These are phyloP conservation scores for Pedetes capensis DNA, from an alignment of 2,113 vertebrate species.

Conservation along the genomic window DNA sequence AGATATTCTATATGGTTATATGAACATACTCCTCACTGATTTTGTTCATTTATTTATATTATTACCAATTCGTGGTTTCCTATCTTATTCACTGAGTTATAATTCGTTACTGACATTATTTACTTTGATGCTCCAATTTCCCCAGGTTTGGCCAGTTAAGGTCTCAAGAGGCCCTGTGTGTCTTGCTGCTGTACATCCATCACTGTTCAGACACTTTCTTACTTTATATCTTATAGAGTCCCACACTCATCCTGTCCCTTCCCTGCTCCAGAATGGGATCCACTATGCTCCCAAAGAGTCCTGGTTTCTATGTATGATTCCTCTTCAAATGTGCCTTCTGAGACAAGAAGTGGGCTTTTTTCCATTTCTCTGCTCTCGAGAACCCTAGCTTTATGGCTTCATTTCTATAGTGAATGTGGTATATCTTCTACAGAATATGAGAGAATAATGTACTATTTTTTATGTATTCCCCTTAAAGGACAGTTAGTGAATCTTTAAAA, in stretches of 20 bases:
- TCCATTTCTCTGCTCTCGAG: neutral
- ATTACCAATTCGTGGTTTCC: neutral
- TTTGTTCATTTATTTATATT: neutral
- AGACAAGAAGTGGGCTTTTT: neutral
- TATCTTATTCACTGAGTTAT: neutral
- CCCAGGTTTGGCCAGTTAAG: neutral
- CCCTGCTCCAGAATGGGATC: neutral
- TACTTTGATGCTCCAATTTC: neutral
- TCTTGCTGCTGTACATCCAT: neutral
- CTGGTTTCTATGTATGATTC: neutral
- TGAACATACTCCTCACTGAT: neutral
- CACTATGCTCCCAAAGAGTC: neutral
- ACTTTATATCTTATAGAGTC: neutral
- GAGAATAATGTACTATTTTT: neutral
- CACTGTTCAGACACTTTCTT: neutral
- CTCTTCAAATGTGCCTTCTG: neutral
- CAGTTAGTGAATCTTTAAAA: neutral
- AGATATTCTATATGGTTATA: neutral
- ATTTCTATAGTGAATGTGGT: neutral
- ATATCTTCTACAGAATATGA: neutral
- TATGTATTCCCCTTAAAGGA: constrained; percentile 1
- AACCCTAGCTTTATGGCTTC: neutral
- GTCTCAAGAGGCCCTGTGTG: neutral
- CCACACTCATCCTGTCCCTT: neutral
- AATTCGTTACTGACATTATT: neutral